Conservation (phyloP, 2,888 invertebrate species). For the Brassicogethes aeneus region DNA sequence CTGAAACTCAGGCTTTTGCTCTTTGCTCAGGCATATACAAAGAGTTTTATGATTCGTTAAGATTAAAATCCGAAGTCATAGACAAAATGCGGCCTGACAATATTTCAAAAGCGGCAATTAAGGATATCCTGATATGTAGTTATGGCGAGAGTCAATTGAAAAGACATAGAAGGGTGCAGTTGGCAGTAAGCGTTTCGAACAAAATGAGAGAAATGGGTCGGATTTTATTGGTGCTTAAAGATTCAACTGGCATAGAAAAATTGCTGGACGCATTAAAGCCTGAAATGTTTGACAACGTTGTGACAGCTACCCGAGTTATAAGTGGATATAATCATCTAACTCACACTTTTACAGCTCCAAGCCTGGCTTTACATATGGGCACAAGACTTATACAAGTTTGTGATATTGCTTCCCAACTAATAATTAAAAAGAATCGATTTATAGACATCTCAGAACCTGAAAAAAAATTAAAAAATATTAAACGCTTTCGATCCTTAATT, state of each 20-base stretch:
- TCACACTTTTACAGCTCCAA: not conserved
- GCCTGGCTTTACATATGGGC: not conserved
- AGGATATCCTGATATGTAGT: constrained; percentile 8
- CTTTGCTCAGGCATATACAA: not conserved
- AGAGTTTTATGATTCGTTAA: not conserved
- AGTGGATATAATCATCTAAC: not conserved
- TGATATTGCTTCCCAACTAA: not conserved
- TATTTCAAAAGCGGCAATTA: constrained; percentile 9
- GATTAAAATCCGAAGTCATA: not conserved
- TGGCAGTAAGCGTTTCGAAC: constrained; percentile 2
- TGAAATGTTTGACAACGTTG: not conserved
- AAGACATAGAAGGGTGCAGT: constrained; percentile 7
- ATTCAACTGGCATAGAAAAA: not conserved
- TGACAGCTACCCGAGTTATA: not conserved
- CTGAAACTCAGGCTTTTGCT: not conserved
- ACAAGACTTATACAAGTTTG: not conserved
- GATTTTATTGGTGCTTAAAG: not conserved
- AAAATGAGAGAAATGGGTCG: constrained; percentile 2
- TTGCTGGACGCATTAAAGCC: not conserved
- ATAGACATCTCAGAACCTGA: not conserved
- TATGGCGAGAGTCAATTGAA: constrained; percentile 5
- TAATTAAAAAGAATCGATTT: not conserved
- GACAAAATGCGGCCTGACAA: constrained; percentile 8
- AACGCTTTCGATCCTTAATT: not conserved
- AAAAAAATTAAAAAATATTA: not conserved